phyloP scores from a whole-genome alignment of 2,797 vertebrate species.

The Dendrocincla fuliginosa region DNA sequence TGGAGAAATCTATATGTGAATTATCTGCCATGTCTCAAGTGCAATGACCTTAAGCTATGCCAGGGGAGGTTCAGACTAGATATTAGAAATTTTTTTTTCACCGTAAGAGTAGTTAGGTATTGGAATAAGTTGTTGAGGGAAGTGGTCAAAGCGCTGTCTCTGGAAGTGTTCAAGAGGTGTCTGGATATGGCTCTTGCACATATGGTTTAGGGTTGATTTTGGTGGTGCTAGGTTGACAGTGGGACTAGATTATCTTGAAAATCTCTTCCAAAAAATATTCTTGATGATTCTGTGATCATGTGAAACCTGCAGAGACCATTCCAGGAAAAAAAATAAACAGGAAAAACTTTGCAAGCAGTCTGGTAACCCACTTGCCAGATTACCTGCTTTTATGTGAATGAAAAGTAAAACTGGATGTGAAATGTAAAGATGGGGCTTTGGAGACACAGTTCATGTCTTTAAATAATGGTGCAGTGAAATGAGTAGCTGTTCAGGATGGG shows the following conservation, averaged over 20 bases:
- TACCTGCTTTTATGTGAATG: background rate
- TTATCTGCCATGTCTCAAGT: background rate
- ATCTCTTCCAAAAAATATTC: background rate
- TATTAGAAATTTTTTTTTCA: background rate
- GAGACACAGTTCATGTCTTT: background rate
- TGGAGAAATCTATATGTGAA: background rate
- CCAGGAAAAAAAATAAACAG: background rate
- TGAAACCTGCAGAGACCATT: background rate
- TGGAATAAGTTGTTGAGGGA: background rate
- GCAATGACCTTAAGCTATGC: background rate
- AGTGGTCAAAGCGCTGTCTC: background rate
- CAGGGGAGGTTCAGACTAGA: background rate
- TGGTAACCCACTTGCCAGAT: background rate
- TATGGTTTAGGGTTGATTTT: background rate
- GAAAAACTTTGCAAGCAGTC: background rate
- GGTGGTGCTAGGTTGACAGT: background rate
- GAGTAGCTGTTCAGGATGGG: background rate
- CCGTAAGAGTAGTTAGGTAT: background rate
- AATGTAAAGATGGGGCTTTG: constrained; percentile 22
- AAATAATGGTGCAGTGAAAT: background rate
- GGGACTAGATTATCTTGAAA: background rate
- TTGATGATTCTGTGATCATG: background rate
- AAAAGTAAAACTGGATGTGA: background rate
- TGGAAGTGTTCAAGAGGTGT: background rate
- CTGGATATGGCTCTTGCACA: background rate